Percentiles rank a stretch among this genome's conserved stretches.
These are phyloP conservation scores for Drosophila hawaiiensis DNA, from an alignment of 2,888 invertebrate genomes.

Conservation along the genomic window DNA sequence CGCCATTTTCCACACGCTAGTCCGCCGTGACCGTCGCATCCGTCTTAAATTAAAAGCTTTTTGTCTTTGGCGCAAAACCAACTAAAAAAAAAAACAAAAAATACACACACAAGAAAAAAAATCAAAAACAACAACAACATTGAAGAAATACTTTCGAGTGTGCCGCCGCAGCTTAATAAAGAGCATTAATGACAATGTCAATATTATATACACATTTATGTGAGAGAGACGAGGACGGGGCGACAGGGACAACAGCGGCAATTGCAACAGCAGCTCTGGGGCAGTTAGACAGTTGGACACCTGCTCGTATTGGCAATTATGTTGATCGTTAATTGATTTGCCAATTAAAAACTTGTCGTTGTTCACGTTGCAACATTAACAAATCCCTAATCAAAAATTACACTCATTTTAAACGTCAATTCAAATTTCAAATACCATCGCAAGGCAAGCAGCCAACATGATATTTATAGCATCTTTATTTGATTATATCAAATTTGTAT, in stretches of 20 bases:
- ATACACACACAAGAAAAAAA: not conserved
- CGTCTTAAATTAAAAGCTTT: conserved; percentile 68
- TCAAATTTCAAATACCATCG: not conserved
- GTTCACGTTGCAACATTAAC: not conserved
- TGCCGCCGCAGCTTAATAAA: conserved; percentile 64
- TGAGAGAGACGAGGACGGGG: not conserved
- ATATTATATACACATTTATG: conserved; percentile 22
- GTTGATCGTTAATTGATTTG: not conserved
- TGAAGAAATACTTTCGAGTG: conserved; percentile 52
- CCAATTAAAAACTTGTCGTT: not conserved
- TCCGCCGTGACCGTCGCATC: conserved; percentile 46
- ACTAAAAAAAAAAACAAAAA: conserved; percentile 6
- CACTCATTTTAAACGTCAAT: not conserved
- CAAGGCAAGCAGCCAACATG: not conserved
- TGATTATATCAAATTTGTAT: not conserved
- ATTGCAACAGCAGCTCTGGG: not conserved
- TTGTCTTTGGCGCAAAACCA: conserved; percentile 38
- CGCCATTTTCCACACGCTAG: conserved; percentile 49
- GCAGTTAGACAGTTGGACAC: conserved; percentile 2
- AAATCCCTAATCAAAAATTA: not conserved
- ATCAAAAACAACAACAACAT: not conserved
- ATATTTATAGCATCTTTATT: not conserved
- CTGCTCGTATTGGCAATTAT: not conserved
- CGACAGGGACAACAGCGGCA: not conserved
- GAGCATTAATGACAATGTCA: conserved; percentile 57